These are phyloP conservation scores for Eupithecia centaureata DNA, from an alignment of 2,888 invertebrate genomes.

Conservation along the genomic window DNA sequence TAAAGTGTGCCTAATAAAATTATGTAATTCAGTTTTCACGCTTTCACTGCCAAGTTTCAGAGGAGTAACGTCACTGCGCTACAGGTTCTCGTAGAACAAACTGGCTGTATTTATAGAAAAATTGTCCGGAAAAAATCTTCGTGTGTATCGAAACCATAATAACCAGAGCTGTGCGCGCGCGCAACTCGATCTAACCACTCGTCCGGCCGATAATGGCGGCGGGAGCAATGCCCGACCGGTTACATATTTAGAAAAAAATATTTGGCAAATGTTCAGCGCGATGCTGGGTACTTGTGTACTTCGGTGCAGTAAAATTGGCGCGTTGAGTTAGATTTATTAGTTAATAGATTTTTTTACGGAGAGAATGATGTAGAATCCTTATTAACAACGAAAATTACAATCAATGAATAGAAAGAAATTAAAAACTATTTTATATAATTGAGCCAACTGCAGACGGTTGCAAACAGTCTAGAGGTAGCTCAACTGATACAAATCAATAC, in stretches of 20 bases:
- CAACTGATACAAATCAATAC: no score
- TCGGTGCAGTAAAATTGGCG: slow-evolving; percentile 43
- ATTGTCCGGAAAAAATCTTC: slow-evolving; percentile 7
- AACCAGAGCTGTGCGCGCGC: slow-evolving; percentile 51
- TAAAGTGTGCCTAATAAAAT: not conserved
- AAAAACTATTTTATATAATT: no score
- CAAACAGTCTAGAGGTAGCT: no score
- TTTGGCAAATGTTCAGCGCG: slow-evolving; percentile 81
- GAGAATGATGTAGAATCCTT: no score
- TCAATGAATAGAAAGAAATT: no score
- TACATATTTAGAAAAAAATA: slow-evolving; percentile 85
- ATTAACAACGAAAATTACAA: no score
- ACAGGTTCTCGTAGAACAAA: not conserved
- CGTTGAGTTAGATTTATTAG: no score
- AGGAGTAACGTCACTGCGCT: not conserved
- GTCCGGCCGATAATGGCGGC: slow-evolving; percentile 77
- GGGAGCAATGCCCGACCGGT: slow-evolving; percentile 68
- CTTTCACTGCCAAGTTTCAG: not conserved
- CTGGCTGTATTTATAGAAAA: not conserved
- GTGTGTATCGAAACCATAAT: slow-evolving; percentile 19
- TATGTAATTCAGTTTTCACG: not conserved
- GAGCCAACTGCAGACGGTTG: no score
- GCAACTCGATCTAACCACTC: slow-evolving; percentile 75
- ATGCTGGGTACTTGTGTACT: slow-evolving; percentile 61
- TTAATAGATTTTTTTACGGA: no score